Evolutionary conservation across 2,113 vertebrate species (phyloP).

Genomic region (Hyla sarda): DNA sequence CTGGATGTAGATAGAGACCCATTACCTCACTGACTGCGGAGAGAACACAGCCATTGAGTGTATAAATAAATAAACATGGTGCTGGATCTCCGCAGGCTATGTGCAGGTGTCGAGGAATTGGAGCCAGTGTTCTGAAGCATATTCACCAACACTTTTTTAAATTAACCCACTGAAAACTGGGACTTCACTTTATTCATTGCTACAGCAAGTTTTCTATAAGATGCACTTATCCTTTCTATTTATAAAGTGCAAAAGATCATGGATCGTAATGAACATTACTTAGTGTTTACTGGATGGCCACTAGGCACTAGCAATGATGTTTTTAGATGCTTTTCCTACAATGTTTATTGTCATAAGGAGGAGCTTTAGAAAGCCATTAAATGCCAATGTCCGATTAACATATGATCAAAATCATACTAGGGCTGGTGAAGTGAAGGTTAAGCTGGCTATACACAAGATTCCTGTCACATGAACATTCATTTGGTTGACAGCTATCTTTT

Average conservation of each 20-base stretch:
- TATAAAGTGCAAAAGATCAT: too few relatives aligned
- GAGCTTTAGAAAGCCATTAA: background rate
- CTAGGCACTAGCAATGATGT: background rate
- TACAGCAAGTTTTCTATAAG: background rate
- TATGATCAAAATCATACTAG: background rate
- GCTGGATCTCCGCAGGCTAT: slow-evolving; percentile 52
- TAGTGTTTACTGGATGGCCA: background rate
- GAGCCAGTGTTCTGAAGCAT: slow-evolving; percentile 29
- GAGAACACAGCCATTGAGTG: slow-evolving; percentile 44
- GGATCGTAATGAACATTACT: background rate
- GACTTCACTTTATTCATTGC: background rate
- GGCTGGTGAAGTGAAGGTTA: background rate
- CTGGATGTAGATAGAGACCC: slow-evolving; percentile 44
- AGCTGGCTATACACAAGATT: too few relatives aligned
- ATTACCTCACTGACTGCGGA: slow-evolving; percentile 46
- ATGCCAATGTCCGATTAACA: background rate
- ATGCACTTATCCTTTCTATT: too few relatives aligned
- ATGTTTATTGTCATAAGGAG: background rate
- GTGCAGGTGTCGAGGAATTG: slow-evolving; percentile 46
- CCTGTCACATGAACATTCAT: too few relatives aligned
- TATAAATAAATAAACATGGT: slow-evolving; percentile 51
- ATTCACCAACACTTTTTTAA: background rate
- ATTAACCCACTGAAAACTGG: slow-evolving; percentile 14
- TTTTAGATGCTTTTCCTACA: background rate
- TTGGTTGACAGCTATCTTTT: too few relatives aligned